These are phyloP conservation scores for Linurgus olivaceus DNA, from an alignment of 2,797 vertebrate genomes.

Conservation along the genomic window DNA sequence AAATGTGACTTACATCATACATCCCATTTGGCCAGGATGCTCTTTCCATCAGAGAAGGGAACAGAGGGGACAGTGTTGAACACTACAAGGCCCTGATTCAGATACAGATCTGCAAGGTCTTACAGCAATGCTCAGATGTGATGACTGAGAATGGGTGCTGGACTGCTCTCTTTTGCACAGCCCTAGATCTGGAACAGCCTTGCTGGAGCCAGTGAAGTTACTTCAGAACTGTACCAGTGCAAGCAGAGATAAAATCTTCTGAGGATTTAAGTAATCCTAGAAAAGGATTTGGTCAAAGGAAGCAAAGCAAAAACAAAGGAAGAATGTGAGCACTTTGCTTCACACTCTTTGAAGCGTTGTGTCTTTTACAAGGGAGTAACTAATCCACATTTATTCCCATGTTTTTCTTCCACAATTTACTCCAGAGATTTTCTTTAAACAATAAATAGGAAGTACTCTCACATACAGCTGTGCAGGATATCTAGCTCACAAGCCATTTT, in stretches of 20 bases:
- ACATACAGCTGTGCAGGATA: conserved; percentile 73
- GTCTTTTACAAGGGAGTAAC: conserved; percentile 1
- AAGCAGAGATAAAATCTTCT: neutral
- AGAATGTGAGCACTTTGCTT: neutral
- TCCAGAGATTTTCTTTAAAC: conserved; percentile 61
- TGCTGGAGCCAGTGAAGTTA: neutral
- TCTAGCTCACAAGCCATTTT: conserved; percentile 63
- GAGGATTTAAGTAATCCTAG: neutral
- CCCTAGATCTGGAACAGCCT: neutral
- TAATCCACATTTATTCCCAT: neutral
- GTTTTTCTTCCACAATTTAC: conserved; percentile 70
- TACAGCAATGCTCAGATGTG: neutral
- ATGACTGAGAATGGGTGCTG: neutral
- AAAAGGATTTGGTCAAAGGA: conserved; percentile 22
- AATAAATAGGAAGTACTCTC: conserved; percentile 69
- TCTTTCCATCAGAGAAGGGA: neutral
- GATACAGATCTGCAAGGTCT: neutral
- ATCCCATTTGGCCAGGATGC: neutral
- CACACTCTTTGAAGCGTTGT: neutral
- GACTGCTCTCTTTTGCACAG: neutral
- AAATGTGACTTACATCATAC: neutral
- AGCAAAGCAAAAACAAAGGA: conserved; percentile 8
- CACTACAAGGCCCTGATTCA: neutral
- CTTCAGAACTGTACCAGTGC: neutral
- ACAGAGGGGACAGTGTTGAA: neutral